These are phyloP conservation scores for Temnopleurus reevesii DNA, from an alignment of 53 echinoderm and acorn worm genomes.

Conservation along the genomic window DNA sequence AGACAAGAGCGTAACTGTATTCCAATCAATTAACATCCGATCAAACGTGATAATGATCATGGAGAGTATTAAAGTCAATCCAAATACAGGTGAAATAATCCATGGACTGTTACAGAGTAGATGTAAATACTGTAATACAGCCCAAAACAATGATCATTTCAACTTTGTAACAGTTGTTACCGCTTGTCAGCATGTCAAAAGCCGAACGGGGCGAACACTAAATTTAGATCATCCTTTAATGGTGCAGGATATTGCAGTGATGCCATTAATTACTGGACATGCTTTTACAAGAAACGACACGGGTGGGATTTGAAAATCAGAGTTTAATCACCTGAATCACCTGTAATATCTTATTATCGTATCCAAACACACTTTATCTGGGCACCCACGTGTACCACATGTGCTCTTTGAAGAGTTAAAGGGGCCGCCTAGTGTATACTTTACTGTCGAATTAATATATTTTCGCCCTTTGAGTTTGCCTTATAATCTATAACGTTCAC, in stretches of 20 bases:
- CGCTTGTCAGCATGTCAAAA: not conserved
- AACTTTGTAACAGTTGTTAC: not conserved
- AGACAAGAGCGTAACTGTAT: not conserved
- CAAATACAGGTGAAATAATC: not conserved
- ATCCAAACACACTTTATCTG: not conserved
- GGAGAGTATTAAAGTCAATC: not conserved
- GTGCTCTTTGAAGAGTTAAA: not conserved
- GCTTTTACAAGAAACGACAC: not conserved
- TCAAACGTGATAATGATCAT: not conserved
- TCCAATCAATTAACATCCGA: not conserved
- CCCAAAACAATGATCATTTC: not conserved
- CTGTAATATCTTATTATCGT: constrained; percentile 2
- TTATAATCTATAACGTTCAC: no score
- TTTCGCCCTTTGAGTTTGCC: no score
- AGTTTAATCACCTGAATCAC: not conserved
- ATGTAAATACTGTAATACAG: not conserved
- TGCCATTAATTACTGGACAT: constrained; percentile 23
- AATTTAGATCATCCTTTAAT: constrained; percentile 17
- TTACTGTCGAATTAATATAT: no score
- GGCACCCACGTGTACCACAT: not conserved
- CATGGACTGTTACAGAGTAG: not conserved
- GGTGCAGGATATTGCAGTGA: constrained; percentile 6
- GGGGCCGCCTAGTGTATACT: no score
- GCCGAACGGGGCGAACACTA: not conserved
- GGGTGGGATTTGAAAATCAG: not conserved